phyloP scores from a whole-genome alignment of 2,113 vertebrate species.

The Melanotaenia duboulayi region DNA sequence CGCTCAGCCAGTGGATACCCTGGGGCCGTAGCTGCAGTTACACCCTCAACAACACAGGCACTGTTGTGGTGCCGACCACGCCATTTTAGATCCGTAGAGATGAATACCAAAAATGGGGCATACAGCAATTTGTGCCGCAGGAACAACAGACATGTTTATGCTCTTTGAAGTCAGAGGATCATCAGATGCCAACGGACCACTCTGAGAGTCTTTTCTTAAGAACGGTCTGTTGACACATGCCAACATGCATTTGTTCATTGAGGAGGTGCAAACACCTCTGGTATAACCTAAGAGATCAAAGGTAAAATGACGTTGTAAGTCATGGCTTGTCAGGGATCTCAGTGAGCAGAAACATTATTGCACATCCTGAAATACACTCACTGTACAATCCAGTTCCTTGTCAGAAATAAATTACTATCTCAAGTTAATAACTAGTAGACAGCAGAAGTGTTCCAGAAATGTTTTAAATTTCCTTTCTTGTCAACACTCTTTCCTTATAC shows the following conservation, averaged over 20 bases:
- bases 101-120: constrained; percentile 40
- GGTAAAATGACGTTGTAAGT: constrained; percentile 52
- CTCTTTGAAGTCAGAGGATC: constrained; percentile 64
- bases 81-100: constrained; percentile 30
- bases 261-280: constrained; percentile 60
- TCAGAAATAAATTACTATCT: neutral
- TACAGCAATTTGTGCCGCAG: constrained; percentile 49
- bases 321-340: constrained; percentile 56
- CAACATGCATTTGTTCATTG: constrained; percentile 5
- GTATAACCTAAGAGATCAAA: constrained; percentile 64
- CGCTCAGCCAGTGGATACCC: constrained; percentile 56
- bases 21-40: constrained; percentile 52
- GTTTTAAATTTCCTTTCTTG: neutral
- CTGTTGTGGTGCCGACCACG: constrained; percentile 40
- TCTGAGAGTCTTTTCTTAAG: constrained; percentile 12
- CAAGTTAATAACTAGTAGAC: constrained; percentile 2
- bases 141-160: constrained; percentile 45
- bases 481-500: neutral
- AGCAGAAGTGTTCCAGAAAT: neutral
- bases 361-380: constrained; percentile 6
- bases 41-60: constrained; percentile 67
- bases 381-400: neutral
- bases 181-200: constrained; percentile 37
- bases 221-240: constrained; percentile 69
- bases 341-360: constrained; percentile 15